These are phyloP conservation scores for Hemithea aestivaria DNA, from an alignment of 2,888 invertebrate genomes.

Conservation along the genomic window DNA sequence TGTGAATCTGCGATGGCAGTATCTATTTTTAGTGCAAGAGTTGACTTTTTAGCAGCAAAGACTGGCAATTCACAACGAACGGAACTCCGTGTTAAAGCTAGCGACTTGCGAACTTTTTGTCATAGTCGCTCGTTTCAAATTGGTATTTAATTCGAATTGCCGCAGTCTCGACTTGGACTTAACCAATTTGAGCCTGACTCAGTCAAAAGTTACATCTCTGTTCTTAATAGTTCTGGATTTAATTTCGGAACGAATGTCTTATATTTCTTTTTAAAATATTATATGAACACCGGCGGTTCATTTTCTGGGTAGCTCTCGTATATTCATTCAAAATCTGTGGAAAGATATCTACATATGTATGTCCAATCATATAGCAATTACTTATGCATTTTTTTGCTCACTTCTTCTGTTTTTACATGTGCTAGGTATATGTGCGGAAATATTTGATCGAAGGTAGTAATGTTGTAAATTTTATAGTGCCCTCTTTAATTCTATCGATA, in stretches of 20 bases:
- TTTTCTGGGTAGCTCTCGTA: too few relatives aligned
- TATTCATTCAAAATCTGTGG: too few relatives aligned
- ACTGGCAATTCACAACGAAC: constrained; percentile 38
- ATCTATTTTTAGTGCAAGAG: constrained; percentile 14
- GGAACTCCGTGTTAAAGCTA: constrained; percentile 46
- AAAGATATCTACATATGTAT: too few relatives aligned
- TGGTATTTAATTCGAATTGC: constrained; percentile 44
- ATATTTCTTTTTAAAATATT: too few relatives aligned
- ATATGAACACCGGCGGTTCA: too few relatives aligned
- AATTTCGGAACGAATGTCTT: not conserved
- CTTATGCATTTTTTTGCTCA: too few relatives aligned
- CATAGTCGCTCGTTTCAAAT: constrained; percentile 41
- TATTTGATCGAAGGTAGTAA: too few relatives aligned
- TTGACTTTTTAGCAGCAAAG: constrained; percentile 29
- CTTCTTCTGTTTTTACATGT: too few relatives aligned
- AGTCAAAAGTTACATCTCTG: constrained; percentile 2
- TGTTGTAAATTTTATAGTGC: too few relatives aligned
- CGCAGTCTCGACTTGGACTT: constrained; percentile 25
- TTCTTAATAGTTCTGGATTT: not conserved
- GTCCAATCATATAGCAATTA: too few relatives aligned
- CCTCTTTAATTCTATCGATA: too few relatives aligned
- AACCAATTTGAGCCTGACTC: constrained; percentile 25
- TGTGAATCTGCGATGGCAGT: constrained; percentile 8
- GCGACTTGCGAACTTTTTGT: constrained; percentile 53
- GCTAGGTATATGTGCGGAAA: too few relatives aligned